Conservation (phyloP, 2,113 vertebrate genomes). For the Ailurus styani region DNA sequence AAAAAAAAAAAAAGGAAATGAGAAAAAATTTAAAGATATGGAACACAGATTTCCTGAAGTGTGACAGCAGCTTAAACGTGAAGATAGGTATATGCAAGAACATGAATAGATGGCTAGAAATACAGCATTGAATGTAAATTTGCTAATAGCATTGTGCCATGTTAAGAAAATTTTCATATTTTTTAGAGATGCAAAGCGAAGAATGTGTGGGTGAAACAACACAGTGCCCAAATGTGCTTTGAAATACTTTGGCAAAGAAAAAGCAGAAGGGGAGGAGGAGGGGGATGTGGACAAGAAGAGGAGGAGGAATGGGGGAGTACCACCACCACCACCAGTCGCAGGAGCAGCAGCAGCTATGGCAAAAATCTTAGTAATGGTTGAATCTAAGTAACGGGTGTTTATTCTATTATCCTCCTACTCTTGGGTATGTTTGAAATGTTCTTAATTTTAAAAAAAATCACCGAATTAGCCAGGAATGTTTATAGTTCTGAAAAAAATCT, state of each 20-base stretch:
- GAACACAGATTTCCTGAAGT: neutral
- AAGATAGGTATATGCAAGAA: neutral
- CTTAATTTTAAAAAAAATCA: neutral
- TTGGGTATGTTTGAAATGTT: neutral
- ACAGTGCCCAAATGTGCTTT: neutral
- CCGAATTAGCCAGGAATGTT: conserved; percentile 10
- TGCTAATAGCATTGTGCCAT: neutral
- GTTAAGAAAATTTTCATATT: neutral
- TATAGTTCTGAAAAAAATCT: neutral
- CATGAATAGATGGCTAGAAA: neutral
- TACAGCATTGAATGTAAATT: neutral
- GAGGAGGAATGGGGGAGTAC: rapidly evolving
- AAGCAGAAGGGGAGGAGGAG: neutral
- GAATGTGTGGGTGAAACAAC: neutral
- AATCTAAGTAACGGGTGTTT: neutral
- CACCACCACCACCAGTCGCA: neutral
- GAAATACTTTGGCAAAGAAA: neutral
- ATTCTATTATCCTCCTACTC: neutral
- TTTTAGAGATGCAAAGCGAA: neutral
- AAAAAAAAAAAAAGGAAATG: neutral
- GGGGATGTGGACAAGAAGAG: neutral
- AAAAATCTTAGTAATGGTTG: neutral
- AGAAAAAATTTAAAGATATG: neutral
- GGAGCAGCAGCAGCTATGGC: neutral
- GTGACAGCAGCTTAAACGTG: neutral